Conservation (phyloP, 2,113 vertebrate species). For the Monarcha castaneiventris region DNA sequence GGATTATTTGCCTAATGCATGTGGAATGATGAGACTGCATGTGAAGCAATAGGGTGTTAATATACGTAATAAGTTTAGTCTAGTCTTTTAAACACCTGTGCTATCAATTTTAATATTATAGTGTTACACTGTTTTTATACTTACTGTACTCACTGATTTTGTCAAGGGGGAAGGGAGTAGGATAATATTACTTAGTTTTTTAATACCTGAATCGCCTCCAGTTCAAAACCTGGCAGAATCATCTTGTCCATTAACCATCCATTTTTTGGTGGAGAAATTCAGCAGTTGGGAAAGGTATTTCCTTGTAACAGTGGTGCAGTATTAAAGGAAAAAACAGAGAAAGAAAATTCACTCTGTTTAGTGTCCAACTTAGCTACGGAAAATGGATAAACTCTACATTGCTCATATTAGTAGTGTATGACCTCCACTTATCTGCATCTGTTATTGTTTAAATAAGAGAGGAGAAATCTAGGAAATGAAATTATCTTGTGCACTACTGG, state of each 20-base stretch:
- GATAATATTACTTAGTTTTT: not conserved
- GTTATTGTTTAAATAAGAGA: not conserved
- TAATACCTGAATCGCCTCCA: not conserved
- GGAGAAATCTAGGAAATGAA: not conserved
- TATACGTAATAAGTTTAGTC: not conserved
- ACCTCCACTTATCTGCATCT: not conserved
- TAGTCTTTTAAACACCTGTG: not conserved
- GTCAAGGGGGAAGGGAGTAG: not conserved
- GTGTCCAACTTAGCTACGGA: not conserved
- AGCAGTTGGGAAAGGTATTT: not conserved
- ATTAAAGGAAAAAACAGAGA: not conserved
- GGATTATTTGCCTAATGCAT: not conserved
- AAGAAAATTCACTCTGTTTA: not conserved
- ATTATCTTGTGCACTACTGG: not conserved
- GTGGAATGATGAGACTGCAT: not conserved
- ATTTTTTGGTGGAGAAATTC: not conserved
- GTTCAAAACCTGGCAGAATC: not conserved
- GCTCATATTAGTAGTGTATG: not conserved
- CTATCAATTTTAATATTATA: not conserved
- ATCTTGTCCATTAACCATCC: not conserved
- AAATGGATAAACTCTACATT: not conserved
- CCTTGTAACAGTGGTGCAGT: not conserved
- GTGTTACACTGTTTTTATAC: not conserved
- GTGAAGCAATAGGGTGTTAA: not conserved
- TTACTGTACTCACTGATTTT: not conserved